These are phyloP conservation scores for Isotomurus palustris DNA, from an alignment of 2,888 invertebrate species.

Conservation along the genomic window DNA sequence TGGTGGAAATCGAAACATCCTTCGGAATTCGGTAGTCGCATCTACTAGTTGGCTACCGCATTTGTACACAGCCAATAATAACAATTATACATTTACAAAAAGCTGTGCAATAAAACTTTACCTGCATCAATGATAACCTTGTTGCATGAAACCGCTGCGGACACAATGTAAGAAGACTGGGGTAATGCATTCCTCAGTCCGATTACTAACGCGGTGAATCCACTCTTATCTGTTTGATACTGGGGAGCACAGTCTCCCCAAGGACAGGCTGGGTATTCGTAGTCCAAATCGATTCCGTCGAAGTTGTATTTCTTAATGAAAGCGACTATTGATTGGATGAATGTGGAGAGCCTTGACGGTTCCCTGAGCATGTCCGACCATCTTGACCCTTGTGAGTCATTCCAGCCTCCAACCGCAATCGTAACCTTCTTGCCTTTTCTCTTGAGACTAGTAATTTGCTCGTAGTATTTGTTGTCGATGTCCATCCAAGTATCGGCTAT, in stretches of 20 bases:
- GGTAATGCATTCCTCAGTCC: conserved; percentile 68
- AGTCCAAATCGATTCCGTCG: conserved; percentile 55
- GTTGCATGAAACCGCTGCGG: conserved; percentile 80
- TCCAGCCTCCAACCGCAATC: conserved; percentile 90
- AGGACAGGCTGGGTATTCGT: conserved; percentile 59
- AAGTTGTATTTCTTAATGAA: conserved; percentile 52
- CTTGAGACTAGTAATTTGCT: conserved; percentile 71
- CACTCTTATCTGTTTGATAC: conserved; percentile 70
- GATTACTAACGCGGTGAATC: conserved; percentile 67
- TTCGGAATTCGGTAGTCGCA: too few species aligned
- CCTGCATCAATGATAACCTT: conserved; percentile 74
- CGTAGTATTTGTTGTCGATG: conserved; percentile 83
- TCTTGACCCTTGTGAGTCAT: conserved; percentile 84
- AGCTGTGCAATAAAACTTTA: conserved; percentile 31
- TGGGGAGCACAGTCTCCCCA: conserved; percentile 75
- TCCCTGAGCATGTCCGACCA: conserved; percentile 76
- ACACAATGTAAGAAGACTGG: conserved; percentile 65
- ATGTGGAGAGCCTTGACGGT: conserved; percentile 64
- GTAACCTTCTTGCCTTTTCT: conserved; percentile 70
- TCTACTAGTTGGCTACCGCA: too few species aligned
- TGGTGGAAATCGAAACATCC: neutral
- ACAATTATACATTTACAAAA: neutral
- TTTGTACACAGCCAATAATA: neutral
- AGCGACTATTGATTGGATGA: conserved; percentile 60
- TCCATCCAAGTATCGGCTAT: conserved; percentile 86